Conservation (phyloP, 2,888 invertebrate species). For the Exephanes ischioxanthus region DNA sequence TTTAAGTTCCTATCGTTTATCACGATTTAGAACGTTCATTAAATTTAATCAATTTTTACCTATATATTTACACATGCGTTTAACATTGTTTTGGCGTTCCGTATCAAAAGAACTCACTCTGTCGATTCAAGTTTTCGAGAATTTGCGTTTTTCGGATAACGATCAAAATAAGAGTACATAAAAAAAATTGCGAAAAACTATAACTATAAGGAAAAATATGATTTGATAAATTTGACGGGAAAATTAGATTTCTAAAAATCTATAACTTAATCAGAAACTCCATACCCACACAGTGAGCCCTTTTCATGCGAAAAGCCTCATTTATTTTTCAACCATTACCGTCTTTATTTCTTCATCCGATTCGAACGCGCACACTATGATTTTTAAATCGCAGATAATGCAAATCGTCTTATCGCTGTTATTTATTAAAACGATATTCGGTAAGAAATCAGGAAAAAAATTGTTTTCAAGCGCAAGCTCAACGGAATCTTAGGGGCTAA, state of each 20-base stretch:
- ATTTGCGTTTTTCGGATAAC: too few relatives aligned
- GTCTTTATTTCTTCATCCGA: not conserved
- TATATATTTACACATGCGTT: constrained; percentile 1
- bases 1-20: not conserved
- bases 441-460: not conserved
- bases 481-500: constrained; percentile 1
- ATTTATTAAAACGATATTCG: not conserved
- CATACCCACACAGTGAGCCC: too few relatives aligned
- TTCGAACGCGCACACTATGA: not conserved
- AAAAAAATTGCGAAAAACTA: too few relatives aligned
- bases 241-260: too few relatives aligned
- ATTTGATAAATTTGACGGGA: too few relatives aligned
- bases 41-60: not conserved
- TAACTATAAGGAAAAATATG: too few relatives aligned
- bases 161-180: too few relatives aligned
- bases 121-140: too few relatives aligned
- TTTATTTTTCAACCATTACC: not conserved
- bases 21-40: not conserved
- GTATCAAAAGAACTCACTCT: not conserved
- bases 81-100: not conserved
- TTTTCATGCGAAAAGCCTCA: too few relatives aligned
- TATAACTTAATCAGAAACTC: too few relatives aligned
- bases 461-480: constrained; percentile 3
- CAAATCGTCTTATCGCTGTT: not conserved
- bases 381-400: not conserved